phyloP scores from a whole-genome alignment of 2,113 vertebrate genomes.

The Phyllopteryx taeniolatus region DNA sequence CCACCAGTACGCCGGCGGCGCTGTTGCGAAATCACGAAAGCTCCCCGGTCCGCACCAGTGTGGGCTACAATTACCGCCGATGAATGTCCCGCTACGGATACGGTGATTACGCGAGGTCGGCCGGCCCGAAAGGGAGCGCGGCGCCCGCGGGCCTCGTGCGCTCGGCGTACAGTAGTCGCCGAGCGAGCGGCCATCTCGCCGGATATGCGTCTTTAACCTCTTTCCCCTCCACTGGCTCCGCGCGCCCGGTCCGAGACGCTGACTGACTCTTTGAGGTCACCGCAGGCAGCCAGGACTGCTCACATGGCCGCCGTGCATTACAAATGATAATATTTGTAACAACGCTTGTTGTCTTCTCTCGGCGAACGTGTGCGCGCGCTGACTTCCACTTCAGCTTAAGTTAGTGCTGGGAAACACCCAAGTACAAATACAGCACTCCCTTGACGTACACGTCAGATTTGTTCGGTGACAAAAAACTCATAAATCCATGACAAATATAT shows the following conservation, averaged over 20 bases:
- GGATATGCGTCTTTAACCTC: conserved; percentile 55
- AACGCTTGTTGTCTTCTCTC: neutral
- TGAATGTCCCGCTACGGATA: conserved; percentile 56
- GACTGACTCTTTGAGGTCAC: conserved; percentile 73
- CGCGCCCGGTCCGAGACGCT: conserved; percentile 52
- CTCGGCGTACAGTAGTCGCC: conserved; percentile 6
- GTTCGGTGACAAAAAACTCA: no score
- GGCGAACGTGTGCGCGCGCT: no score
- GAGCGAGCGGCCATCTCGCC: conserved; percentile 57
- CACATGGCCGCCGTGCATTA: conserved; percentile 29
- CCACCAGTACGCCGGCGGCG: conserved; percentile 44
- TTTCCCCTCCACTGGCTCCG: conserved; percentile 59
- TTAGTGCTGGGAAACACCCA: no score
- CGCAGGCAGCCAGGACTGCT: conserved; percentile 23
- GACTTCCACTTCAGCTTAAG: no score
- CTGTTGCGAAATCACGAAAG: conserved; percentile 38
- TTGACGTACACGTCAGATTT: no score
- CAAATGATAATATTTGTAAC: conserved; percentile 37
- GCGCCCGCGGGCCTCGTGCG: conserved; percentile 36
- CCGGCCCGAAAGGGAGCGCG: conserved; percentile 38
- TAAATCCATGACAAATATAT: no score
- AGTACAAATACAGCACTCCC: no score
- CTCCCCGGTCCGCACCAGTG: conserved; percentile 26
- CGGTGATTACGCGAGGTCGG: conserved; percentile 41
- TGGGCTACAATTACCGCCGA: conserved; percentile 36